Base-by-base conservation (phyloP, 2,888 invertebrate species). In the Oxystoma pomonae region DNA sequence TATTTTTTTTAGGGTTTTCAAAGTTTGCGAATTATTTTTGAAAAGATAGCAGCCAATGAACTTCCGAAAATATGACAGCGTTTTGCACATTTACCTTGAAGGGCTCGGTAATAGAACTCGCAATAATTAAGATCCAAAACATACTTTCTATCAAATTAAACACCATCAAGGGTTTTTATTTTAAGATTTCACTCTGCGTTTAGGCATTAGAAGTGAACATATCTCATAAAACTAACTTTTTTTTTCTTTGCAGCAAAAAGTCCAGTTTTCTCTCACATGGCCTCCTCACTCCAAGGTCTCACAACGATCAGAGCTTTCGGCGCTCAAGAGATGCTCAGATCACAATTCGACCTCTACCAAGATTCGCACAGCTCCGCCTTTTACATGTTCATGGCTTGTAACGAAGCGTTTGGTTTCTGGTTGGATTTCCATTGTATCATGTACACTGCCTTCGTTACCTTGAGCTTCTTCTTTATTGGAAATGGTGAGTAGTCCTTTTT, bases 251-350 rank as follows among this genome's bases (percentile, higher is more conserved):
- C 76, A 91, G 91, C 89, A 60, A 85, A 90, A 59, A 91, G 91
- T 74, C 93, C 93, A 0, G 86, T 94, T 0, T 92, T 90, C 76
- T 86, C 88, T 0, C 89, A 92, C 71, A 82, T 92, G 49, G 89
- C 87, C 71, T 88, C 91, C 57, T 88, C 90, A 0, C 82, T 94
- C 20, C 87, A 90, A 77, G 93, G 93, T 1, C 78, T 94, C 1
- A 84, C 88, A 7, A 91, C 92, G 0, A 90, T 94, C 19, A 82
- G 92, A 69, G 89, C 91, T 0, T 87, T 89, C 70, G 82, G 84
- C 63, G 88, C 87, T 0, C 85, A 90, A 75, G 80, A 83, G 17
- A 83, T 85, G 1, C 83, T 92, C 59, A 83, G 84, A 57, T 77
- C 78, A 21, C 87, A 88, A 71, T 89, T 89, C 71, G 87, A 88